Percentiles rank a stretch among this genome's conserved stretches.
Conservation (phyloP, 1,140 invertebrate species). For the Hetaerina americana region DNA sequence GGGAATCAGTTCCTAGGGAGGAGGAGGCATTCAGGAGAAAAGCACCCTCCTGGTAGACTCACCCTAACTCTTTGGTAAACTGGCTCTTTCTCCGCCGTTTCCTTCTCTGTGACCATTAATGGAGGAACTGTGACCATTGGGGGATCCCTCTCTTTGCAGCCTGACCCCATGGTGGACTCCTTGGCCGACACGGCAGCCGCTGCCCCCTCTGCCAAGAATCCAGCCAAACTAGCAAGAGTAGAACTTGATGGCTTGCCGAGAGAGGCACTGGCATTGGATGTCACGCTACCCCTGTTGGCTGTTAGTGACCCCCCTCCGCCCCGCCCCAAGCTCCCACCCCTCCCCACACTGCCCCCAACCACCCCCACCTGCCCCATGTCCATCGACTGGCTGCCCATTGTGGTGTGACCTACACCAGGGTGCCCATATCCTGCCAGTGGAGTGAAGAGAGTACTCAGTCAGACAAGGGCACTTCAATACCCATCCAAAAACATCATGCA, state of each 20-base stretch:
- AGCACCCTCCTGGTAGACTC: too few species aligned
- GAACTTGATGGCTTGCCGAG: slow-evolving; percentile 70
- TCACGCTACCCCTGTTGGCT: slow-evolving; percentile 61
- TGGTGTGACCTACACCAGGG: slow-evolving; percentile 20
- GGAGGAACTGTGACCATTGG: background rate
- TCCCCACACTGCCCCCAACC: slow-evolving; percentile 27
- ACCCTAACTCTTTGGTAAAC: slow-evolving; percentile 43
- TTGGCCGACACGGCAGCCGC: slow-evolving; percentile 12
- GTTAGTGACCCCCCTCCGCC: slow-evolving; percentile 29
- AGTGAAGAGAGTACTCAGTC: too few species aligned
- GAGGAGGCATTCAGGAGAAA: too few species aligned
- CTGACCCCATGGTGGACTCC: background rate
- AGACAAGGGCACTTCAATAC: too few species aligned
- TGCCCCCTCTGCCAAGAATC: slow-evolving; percentile 36
- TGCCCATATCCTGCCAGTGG: slow-evolving; percentile 28
- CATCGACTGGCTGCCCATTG: slow-evolving; percentile 40
- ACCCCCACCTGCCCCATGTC: slow-evolving; percentile 25
- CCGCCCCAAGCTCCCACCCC: slow-evolving; percentile 35
- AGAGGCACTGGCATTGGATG: slow-evolving; percentile 40
- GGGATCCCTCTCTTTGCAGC: background rate
- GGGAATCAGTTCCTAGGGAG: too few species aligned
- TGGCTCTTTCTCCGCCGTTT: slow-evolving; percentile 34
- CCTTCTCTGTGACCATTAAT: slow-evolving; percentile 1
- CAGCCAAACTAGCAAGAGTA: slow-evolving; percentile 65
- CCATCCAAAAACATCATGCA: too few species aligned